Percentiles rank a stretch among this genome's conserved stretches.
These are phyloP conservation scores for Vandiemenella viatica DNA, from an alignment of 2,888 invertebrate genomes.

Conservation along the genomic window DNA sequence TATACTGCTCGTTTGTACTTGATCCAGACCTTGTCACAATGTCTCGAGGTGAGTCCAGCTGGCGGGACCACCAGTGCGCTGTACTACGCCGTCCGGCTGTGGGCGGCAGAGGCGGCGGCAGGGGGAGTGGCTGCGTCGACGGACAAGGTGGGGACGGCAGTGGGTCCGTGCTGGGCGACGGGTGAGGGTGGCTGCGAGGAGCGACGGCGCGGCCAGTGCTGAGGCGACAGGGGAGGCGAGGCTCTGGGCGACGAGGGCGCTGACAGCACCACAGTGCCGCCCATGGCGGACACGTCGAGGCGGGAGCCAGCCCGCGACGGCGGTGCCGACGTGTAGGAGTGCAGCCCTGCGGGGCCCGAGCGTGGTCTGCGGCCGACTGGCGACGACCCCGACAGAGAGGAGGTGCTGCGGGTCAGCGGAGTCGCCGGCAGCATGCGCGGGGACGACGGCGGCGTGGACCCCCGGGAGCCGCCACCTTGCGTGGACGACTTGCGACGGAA, in stretches of 20 bases:
- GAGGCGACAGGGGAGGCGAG: slow-evolving; percentile 62
- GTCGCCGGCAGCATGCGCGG: slow-evolving; percentile 23
- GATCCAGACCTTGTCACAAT: no score
- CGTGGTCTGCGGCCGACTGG: slow-evolving; percentile 60
- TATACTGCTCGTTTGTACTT: no score
- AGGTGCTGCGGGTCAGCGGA: slow-evolving; percentile 18
- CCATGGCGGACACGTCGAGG: slow-evolving; percentile 16
- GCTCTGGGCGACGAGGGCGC: slow-evolving; percentile 58
- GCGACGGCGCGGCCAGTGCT: slow-evolving; percentile 36
- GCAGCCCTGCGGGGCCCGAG: slow-evolving; percentile 64
- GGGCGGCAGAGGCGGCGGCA: slow-evolving; percentile 5
- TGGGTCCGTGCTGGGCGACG: slow-evolving; percentile 5
- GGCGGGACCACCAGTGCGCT: no score
- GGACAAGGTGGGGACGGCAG: slow-evolving; percentile 10
- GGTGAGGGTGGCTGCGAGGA: slow-evolving; percentile 4
- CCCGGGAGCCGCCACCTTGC: slow-evolving; percentile 30
- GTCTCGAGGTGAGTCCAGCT: no score
- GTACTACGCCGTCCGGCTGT: no score
- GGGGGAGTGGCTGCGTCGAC: slow-evolving; percentile 6
- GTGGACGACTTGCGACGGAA: slow-evolving; percentile 26
- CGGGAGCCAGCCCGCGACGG: slow-evolving; percentile 20
- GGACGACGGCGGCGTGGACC: slow-evolving; percentile 27
- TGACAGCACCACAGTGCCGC: slow-evolving; percentile 34
- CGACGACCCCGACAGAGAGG: slow-evolving; percentile 28
- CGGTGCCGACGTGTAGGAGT: slow-evolving; percentile 45